Evolutionary conservation across 2,797 vertebrate species (phyloP).

Genomic region (Clarias fuscus): DNA sequence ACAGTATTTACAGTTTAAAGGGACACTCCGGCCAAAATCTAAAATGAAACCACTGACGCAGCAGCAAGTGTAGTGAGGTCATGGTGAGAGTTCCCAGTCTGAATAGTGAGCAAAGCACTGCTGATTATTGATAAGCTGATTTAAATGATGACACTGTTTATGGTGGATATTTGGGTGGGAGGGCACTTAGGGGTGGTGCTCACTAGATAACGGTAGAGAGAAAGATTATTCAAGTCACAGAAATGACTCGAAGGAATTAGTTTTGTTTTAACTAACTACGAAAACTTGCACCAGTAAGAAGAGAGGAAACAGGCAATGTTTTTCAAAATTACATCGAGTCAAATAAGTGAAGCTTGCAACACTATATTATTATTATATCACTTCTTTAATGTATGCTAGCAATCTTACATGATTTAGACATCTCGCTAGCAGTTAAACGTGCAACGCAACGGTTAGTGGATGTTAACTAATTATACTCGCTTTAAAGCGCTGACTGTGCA

Average conservation of each 20-base stretch:
- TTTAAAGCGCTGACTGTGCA: too few species aligned
- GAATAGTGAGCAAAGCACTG: too few species aligned
- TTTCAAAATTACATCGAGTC: neutral
- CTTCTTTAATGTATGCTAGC: neutral
- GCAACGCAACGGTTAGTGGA: neutral
- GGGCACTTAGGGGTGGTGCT: neutral
- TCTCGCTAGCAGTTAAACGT: neutral
- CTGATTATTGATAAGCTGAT: too few species aligned
- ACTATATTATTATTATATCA: neutral
- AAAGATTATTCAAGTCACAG: neutral
- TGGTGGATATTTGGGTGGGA: neutral
- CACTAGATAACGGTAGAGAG: neutral
- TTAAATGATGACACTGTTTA: neutral
- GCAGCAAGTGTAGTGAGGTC: neutral
- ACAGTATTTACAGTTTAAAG: neutral
- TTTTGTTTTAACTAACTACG: neutral
- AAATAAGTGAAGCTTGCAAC: neutral
- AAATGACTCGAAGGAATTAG: neutral
- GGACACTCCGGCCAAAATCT: neutral
- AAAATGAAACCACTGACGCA: neutral
- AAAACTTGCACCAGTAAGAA: neutral
- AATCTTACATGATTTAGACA: neutral
- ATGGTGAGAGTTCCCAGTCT: too few species aligned
- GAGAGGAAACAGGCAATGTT: neutral
- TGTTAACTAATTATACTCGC: neutral